Conservation (phyloP, 2,797 vertebrate genomes). For the Enoplosus armatus region DNA sequence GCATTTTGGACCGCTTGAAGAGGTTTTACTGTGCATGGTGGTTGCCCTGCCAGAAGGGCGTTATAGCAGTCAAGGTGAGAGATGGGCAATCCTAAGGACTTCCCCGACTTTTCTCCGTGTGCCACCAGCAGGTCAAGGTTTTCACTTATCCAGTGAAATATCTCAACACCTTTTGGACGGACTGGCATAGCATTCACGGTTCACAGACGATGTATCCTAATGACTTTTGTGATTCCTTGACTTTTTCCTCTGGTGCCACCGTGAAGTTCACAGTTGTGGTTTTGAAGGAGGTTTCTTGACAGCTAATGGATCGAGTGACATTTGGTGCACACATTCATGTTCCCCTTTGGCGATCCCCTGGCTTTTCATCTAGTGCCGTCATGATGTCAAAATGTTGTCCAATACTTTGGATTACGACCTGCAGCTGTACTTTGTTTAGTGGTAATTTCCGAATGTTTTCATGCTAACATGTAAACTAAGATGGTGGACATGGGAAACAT, state of each 20-base stretch:
- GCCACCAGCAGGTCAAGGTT: background rate
- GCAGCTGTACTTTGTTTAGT: background rate
- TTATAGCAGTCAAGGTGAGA: background rate
- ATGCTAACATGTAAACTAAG: background rate
- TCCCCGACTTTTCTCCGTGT: background rate
- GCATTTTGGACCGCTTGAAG: background rate
- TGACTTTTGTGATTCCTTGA: background rate
- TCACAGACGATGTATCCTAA: background rate
- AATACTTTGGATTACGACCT: background rate
- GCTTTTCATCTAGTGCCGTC: background rate
- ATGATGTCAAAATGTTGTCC: background rate
- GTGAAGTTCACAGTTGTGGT: background rate
- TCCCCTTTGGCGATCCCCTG: background rate
- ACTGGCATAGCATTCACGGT: background rate
- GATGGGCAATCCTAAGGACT: background rate
- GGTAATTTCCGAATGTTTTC: background rate
- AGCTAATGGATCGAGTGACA: background rate
- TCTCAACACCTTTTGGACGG: background rate
- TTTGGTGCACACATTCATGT: background rate
- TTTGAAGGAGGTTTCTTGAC: background rate
- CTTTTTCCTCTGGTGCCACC: background rate
- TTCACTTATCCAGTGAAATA: background rate
- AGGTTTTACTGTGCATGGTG: background rate
- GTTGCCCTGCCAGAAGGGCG: background rate
- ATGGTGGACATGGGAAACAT: background rate